phyloP scores from a whole-genome alignment of 2,797 vertebrate species.

The Chelmon rostratus region DNA sequence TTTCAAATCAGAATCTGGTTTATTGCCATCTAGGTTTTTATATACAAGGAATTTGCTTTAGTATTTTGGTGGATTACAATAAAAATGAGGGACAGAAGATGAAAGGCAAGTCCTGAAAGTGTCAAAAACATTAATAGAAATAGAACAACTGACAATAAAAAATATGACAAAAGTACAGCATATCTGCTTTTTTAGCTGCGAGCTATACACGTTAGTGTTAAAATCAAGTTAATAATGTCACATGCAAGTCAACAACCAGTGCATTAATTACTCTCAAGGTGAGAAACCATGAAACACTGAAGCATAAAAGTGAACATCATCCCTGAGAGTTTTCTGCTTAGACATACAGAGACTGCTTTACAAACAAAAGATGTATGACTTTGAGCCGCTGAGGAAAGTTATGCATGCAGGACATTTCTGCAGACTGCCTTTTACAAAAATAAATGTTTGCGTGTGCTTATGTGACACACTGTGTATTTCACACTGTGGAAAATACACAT shows the following conservation, averaged over 20 bases:
- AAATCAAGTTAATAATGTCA: slow-evolving; percentile 4
- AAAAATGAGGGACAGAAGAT: no score
- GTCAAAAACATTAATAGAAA: no score
- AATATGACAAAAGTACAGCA: no score
- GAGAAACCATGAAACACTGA: not conserved
- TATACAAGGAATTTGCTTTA: no score
- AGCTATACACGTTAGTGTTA: not conserved
- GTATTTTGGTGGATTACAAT: no score
- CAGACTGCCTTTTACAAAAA: not conserved
- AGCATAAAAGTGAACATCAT: not conserved
- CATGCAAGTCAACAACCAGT: not conserved
- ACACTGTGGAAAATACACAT: slow-evolving; percentile 7
- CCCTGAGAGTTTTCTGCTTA: not conserved
- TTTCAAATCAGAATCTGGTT: no score
- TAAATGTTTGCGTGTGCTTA: not conserved
- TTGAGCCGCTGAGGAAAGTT: not conserved
- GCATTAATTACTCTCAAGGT: slow-evolving; percentile 26
- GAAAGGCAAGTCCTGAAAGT: no score
- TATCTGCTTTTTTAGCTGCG: no score
- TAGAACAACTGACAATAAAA: no score
- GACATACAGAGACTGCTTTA: not conserved
- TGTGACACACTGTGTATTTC: not conserved
- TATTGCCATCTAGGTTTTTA: no score
- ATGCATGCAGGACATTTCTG: not conserved
- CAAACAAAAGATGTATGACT: not conserved